Conservation (phyloP, 2,888 invertebrate genomes). For the Ennomos fuscantarius region DNA sequence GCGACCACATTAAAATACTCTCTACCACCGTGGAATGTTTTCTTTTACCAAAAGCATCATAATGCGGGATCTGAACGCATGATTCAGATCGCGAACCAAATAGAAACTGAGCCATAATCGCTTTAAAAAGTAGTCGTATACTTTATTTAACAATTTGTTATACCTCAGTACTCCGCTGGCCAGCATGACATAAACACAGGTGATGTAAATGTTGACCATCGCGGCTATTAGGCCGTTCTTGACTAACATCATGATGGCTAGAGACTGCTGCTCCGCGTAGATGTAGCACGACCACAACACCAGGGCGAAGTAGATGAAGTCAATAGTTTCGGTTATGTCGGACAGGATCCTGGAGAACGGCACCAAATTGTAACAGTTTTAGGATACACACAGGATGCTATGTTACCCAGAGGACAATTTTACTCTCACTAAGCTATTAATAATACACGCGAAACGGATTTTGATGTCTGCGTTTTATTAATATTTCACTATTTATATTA, state of each 20-base stretch:
- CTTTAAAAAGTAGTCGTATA: background rate
- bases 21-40: too few species aligned
- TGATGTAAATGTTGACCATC: conserved; percentile 91
- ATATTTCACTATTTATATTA: too few species aligned
- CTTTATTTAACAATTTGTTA: background rate
- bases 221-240: conserved; percentile 92
- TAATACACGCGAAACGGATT: too few species aligned
- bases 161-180: conserved; percentile 92
- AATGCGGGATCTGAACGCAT: too few species aligned
- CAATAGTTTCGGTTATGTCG: conserved; percentile 80
- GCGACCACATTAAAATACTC: too few species aligned
- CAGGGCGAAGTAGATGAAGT: conserved; percentile 88
- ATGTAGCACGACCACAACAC: conserved; percentile 94
- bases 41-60: too few species aligned
- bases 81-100: too few species aligned
- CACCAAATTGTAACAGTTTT: background rate
- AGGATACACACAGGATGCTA: too few species aligned
- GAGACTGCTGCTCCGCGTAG: conserved; percentile 93
- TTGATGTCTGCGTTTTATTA: too few species aligned
- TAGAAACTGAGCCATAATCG: too few species aligned
- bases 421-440: too few species aligned
- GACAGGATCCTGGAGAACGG: conserved; percentile 79
- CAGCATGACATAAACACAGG: conserved; percentile 88
- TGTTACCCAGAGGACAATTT: too few species aligned
- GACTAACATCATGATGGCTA: conserved; percentile 92